Evolutionary conservation across 2,113 vertebrate species (phyloP).

Genomic region (Mirza zaza): DNA sequence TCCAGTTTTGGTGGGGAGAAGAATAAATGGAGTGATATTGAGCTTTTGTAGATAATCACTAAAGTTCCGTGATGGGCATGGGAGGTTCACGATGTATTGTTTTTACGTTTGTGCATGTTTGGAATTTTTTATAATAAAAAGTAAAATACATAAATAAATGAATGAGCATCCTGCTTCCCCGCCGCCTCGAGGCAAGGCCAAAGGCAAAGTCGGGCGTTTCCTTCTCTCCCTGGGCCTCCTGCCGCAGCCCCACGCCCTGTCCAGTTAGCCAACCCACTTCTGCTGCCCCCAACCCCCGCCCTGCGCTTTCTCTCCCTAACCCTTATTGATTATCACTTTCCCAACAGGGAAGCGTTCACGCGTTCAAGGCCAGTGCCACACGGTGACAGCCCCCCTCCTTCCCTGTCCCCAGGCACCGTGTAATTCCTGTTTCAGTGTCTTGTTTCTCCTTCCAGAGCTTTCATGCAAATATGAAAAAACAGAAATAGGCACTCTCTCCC

Average conservation of each 20-base stretch:
- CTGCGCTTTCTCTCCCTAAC: not conserved
- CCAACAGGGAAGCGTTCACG: not conserved
- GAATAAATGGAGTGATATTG: not conserved
- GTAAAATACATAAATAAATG: not conserved
- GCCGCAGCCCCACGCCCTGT: no score
- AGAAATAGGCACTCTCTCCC: not conserved
- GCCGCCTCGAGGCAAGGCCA: not conserved
- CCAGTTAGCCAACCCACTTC: not conserved
- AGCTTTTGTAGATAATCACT: not conserved
- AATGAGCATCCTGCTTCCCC: not conserved
- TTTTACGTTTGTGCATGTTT: not conserved
- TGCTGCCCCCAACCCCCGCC: no score
- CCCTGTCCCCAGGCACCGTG: not conserved
- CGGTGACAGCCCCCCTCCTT: not conserved
- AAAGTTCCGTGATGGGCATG: not conserved
- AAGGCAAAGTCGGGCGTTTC: no score
- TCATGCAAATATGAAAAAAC: no score
- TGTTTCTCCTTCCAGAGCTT: not conserved
- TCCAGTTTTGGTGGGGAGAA: not conserved
- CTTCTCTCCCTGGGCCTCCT: not conserved
- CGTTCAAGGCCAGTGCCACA: not conserved
- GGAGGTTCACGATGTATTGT: not conserved
- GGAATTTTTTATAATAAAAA: not conserved
- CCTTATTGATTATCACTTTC: not conserved
- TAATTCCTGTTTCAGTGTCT: not conserved